These are phyloP conservation scores for Matsumyia berberina DNA, from an alignment of 2,888 invertebrate genomes.

Conservation along the genomic window DNA sequence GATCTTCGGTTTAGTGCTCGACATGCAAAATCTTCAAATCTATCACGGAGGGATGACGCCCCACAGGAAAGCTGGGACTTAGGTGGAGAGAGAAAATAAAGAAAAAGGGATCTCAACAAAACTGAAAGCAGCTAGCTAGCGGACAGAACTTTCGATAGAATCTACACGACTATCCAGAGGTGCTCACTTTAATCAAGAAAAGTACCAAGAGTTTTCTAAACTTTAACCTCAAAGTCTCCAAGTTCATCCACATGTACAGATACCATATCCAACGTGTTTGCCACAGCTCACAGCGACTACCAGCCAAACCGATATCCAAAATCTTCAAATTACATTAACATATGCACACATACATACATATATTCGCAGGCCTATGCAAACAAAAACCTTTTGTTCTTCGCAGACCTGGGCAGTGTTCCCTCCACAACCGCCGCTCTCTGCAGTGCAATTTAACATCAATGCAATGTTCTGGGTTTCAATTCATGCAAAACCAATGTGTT, in stretches of 20 bases:
- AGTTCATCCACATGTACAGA: not conserved
- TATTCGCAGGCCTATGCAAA: conserved; percentile 27
- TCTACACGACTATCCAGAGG: no score
- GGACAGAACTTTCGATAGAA: no score
- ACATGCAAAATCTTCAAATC: no score
- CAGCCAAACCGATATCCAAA: conserved; percentile 18
- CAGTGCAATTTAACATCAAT: conserved; percentile 66
- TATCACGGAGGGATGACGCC: no score
- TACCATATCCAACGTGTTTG: conserved; percentile 1
- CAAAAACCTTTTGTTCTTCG: conserved; percentile 41
- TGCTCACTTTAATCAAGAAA: no score
- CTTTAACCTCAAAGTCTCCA: conserved; percentile 1
- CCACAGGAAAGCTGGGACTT: no score
- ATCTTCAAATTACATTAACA: conserved; percentile 47
- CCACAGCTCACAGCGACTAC: not conserved
- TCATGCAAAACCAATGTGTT: conserved; percentile 69
- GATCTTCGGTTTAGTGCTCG: no score
- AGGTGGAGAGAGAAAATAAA: no score
- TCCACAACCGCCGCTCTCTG: conserved; percentile 12
- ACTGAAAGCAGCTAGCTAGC: no score
- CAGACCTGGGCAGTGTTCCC: not conserved
- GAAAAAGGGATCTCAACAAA: no score
- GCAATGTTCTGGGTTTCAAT: conserved; percentile 64
- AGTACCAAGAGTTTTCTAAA: no score
- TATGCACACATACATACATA: conserved; percentile 23